Evolutionary conservation across 1,140 invertebrate species (phyloP).

Genomic region (Anastatus disparis): DNA sequence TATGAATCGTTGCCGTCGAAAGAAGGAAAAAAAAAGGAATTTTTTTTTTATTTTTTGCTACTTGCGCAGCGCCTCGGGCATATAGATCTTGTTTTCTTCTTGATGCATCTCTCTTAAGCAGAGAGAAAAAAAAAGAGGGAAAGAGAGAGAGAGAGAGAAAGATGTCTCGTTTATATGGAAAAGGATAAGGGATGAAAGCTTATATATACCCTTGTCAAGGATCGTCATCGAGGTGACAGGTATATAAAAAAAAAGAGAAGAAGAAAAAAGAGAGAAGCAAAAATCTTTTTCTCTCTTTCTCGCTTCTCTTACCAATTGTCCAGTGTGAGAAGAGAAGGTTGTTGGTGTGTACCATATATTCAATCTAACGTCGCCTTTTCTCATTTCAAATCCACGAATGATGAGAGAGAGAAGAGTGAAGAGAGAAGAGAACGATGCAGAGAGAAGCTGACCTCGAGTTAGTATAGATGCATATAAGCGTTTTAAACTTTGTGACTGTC

Average conservation of each 20-base stretch:
- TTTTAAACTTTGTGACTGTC: constrained; percentile 23
- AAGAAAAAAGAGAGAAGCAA: too few species aligned
- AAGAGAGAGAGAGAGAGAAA: constrained; percentile 21
- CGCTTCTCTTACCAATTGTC: too few species aligned
- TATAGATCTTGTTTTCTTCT: constrained; percentile 23
- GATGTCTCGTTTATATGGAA: constrained; percentile 8
- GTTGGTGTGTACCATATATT: too few species aligned
- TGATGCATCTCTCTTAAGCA: constrained; percentile 17
- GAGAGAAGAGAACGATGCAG: too few species aligned
- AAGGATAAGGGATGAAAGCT: constrained; percentile 25
- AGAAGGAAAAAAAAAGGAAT: not conserved
- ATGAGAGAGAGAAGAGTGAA: not conserved
- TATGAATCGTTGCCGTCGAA: constrained; percentile 40
- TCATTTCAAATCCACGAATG: too few species aligned
- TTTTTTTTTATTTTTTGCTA: too few species aligned
- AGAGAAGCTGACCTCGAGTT: constrained; percentile 16
- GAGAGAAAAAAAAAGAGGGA: constrained; percentile 20
- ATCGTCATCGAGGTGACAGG: constrained; percentile 40
- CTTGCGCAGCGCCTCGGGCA: constrained; percentile 16
- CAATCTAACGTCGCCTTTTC: too few species aligned
- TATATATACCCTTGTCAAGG: constrained; percentile 31
- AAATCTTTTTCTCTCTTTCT: too few species aligned
- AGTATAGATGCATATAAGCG: not conserved
- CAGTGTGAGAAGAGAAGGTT: too few species aligned
- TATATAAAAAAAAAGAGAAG: too few species aligned